phyloP scores from a whole-genome alignment of 1,140 invertebrate species.

The Achroia grisella region DNA sequence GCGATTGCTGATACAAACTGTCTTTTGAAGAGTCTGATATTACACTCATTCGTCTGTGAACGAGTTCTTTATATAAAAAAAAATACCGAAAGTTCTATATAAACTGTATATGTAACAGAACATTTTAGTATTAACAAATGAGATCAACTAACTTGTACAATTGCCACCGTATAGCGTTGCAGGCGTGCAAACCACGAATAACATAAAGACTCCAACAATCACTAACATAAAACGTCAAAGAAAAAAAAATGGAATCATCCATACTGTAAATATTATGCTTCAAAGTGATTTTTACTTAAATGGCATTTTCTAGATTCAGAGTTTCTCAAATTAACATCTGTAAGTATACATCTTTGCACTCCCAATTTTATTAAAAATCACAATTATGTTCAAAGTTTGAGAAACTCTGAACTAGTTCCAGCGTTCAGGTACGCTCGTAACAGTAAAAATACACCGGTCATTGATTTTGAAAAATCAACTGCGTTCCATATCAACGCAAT shows the following conservation, averaged over 20 bases:
- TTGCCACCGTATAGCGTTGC: conserved; percentile 17
- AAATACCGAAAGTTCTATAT: too few relatives aligned
- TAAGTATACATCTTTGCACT: too few relatives aligned
- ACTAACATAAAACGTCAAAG: conserved; percentile 5
- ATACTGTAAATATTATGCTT: conserved; percentile 17
- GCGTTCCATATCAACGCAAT: not conserved
- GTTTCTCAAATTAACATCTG: too few relatives aligned
- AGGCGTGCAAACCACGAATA: conserved; percentile 1
- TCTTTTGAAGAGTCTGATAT: too few relatives aligned
- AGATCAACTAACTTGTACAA: not conserved
- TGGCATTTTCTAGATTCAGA: not conserved
- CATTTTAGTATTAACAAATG: too few relatives aligned
- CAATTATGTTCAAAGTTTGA: too few relatives aligned
- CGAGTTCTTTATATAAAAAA: too few relatives aligned
- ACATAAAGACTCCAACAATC: conserved; percentile 16
- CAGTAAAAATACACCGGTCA: too few relatives aligned
- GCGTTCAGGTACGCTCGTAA: conserved; percentile 16
- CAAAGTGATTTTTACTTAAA: conserved; percentile 7
- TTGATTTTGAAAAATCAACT: conserved; percentile 11
- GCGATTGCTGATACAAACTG: too few relatives aligned
- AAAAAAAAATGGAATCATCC: conserved; percentile 4
- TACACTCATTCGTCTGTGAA: too few relatives aligned
- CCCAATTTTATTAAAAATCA: too few relatives aligned
- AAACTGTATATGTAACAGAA: too few relatives aligned
- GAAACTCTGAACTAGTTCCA: not conserved